Evolutionary conservation across 1,140 invertebrate genomes (phyloP).

Genomic region (Brachionus rotundiformis): DNA sequence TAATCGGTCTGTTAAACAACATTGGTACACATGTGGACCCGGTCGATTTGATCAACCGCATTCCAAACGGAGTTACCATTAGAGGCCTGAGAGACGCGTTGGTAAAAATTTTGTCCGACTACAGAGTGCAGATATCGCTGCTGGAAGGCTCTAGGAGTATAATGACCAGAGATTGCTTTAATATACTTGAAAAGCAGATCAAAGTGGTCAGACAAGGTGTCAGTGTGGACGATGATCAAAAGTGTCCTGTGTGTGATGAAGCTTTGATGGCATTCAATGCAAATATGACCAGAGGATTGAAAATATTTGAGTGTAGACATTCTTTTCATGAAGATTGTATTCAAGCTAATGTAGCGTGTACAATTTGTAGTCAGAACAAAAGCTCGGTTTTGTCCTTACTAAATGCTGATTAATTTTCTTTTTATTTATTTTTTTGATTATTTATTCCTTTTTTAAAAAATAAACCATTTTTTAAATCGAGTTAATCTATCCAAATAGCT

Average conservation of each 20-base stretch:
- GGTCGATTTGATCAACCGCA: constrained; percentile 78
- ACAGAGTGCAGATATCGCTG: constrained; percentile 85
- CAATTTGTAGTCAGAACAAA: constrained; percentile 45
- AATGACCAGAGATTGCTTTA: constrained; percentile 82
- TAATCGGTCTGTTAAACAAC: constrained; percentile 75
- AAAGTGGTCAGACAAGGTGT: constrained; percentile 73
- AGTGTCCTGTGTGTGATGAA: constrained; percentile 31
- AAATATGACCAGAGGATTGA: constrained; percentile 69
- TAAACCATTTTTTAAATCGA: no score
- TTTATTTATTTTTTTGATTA: neutral
- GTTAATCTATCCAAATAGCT: no score
- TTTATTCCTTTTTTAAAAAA: constrained; percentile 2
- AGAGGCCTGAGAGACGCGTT: constrained; percentile 84
- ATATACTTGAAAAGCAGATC: constrained; percentile 79
- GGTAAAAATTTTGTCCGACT: constrained; percentile 92
- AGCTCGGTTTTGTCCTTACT: neutral
- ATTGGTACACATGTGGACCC: constrained; percentile 89
- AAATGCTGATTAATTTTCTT: neutral
- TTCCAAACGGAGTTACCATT: constrained; percentile 79
- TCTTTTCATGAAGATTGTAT: constrained; percentile 83
- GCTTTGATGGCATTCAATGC: constrained; percentile 65
- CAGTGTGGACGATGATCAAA: constrained; percentile 6
- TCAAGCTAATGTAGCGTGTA: constrained; percentile 18
- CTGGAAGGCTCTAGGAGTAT: constrained; percentile 85
- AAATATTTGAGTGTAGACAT: constrained; percentile 85